These are phyloP conservation scores for Copidosoma aretas DNA, from an alignment of 2,888 invertebrate species.

Conservation along the genomic window DNA sequence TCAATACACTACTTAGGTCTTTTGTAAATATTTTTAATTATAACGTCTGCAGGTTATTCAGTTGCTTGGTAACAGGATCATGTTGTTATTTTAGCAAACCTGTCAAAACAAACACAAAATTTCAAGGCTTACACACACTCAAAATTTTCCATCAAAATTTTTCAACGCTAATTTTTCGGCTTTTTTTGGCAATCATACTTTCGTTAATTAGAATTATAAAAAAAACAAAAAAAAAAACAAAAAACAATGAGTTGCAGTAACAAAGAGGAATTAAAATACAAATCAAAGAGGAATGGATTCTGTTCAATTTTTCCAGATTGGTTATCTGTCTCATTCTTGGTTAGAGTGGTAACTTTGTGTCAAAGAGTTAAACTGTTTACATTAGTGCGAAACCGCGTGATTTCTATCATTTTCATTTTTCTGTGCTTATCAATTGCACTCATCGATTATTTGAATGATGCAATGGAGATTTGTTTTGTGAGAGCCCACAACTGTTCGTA, in stretches of 20 bases:
- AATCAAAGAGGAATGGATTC: conserved; percentile 34
- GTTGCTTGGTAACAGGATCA: conserved; percentile 34
- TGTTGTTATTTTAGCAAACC: conserved; percentile 15
- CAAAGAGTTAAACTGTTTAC: conserved; percentile 2
- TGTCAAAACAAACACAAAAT: conserved; percentile 26
- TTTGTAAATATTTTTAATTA: no score
- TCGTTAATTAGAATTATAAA: conserved; percentile 18
- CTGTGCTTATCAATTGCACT: conserved; percentile 20
- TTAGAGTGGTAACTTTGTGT: conserved; percentile 27
- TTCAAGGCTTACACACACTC: conserved; percentile 8
- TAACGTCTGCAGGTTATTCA: conserved; percentile 1
- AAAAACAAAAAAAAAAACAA: no score
- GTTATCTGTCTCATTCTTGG: conserved; percentile 36
- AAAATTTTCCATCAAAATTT: conserved; percentile 26
- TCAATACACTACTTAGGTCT: no score
- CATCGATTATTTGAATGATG: conserved; percentile 18
- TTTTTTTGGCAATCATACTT: conserved; percentile 19
- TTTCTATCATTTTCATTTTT: conserved; percentile 25
- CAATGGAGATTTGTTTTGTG: conserved; percentile 19
- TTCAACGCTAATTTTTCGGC: conserved; percentile 26
- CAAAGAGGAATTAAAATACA: conserved; percentile 33
- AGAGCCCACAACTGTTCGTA: conserved; percentile 5
- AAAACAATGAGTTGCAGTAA: conserved; percentile 30
- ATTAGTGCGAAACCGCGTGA: conserved; percentile 8
- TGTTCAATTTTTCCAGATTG: conserved; percentile 31